phyloP scores from a whole-genome alignment of 2,797 vertebrate genomes.

The Poeciliopsis paucimaculata region DNA sequence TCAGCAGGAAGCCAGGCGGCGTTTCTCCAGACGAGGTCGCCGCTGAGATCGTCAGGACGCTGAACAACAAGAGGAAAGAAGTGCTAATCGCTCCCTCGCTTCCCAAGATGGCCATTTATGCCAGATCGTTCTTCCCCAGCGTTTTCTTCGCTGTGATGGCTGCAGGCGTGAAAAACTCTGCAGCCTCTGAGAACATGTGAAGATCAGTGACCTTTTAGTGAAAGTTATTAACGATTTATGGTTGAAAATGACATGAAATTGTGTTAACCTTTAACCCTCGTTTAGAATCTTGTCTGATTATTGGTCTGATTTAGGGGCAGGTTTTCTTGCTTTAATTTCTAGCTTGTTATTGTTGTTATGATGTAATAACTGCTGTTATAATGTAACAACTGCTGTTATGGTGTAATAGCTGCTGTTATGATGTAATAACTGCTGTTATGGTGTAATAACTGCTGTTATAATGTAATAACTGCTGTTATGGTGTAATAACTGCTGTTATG shows the following conservation, averaged over 20 bases:
- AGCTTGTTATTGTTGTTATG: not conserved
- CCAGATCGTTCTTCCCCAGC: constrained; percentile 88
- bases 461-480: no score
- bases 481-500: not conserved
- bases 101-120: constrained; percentile 87
- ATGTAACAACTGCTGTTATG: no score
- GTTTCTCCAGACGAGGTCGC: constrained; percentile 85
- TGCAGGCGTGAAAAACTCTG: constrained; percentile 86
- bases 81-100: constrained; percentile 89
- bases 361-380: not conserved
- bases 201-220: not conserved
- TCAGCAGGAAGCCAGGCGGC: constrained; percentile 82
- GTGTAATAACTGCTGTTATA: no score
- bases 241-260: not conserved
- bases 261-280: no score
- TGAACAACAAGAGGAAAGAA: constrained; percentile 88
- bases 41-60: constrained; percentile 83
- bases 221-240: not conserved
- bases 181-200: constrained; percentile 70
- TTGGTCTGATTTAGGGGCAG: not conserved
- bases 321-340: not conserved
- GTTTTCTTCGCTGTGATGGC: constrained; percentile 91
- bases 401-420: no score
- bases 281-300: not conserved
- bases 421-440: no score